phyloP scores from a whole-genome alignment of 2,797 vertebrate species.

The Artibeus jamaicensis region DNA sequence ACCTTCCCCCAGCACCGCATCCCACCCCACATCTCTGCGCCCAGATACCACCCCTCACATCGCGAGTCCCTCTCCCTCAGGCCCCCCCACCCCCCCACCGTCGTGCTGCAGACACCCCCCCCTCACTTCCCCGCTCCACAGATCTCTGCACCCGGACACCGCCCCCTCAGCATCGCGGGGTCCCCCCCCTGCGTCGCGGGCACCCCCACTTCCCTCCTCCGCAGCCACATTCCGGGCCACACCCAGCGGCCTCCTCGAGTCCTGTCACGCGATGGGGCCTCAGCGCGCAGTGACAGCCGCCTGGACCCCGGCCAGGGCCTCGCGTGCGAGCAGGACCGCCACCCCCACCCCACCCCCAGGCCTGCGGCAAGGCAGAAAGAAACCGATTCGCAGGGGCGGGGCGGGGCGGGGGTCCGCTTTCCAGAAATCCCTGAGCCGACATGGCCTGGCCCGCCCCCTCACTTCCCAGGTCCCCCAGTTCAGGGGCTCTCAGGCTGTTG shows the following conservation, averaged over 20 bases:
- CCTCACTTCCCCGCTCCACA: neutral
- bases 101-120: neutral
- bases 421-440: neutral
- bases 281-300: constrained; percentile 83
- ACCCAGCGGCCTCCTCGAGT: neutral
- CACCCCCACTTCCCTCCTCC: constrained; percentile 45
- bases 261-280: constrained; percentile 59
- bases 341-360: neutral
- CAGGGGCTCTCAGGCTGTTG: neutral
- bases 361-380: neutral
- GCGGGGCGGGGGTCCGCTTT: neutral
- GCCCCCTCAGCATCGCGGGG: neutral
- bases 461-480: neutral
- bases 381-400: neutral
- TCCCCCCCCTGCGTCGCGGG: neutral
- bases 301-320: constrained; percentile 91
- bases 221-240: constrained; percentile 42
- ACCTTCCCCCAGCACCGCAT: neutral
- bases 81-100: neutral
- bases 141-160: neutral
- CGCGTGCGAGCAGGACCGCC: constrained; percentile 95
- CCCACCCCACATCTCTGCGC: neutral
- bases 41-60: neutral
- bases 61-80: neutral
- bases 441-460: neutral